Conservation (phyloP, 1,140 invertebrate species). For the Melipona quadrifasciata region DNA sequence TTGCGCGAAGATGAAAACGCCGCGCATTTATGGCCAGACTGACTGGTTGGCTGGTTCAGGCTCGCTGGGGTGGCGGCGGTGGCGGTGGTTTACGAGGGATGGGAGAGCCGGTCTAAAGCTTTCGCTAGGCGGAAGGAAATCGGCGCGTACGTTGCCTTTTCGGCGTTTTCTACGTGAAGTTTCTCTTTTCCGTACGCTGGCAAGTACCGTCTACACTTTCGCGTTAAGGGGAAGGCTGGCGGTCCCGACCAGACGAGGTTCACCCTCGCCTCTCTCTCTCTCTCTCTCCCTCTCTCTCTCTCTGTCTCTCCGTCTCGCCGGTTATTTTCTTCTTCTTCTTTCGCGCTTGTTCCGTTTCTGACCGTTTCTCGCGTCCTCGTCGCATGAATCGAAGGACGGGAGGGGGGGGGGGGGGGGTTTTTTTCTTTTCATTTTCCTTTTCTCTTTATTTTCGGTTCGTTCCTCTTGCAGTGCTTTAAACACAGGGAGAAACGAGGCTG, state of each 20-base stretch:
- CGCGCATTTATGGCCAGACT: conserved; percentile 40
- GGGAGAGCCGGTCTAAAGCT: conserved; percentile 62
- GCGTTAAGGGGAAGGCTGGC: conserved; percentile 62
- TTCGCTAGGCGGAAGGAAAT: conserved; percentile 60
- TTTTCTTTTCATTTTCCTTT: background rate
- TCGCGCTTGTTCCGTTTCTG: background rate
- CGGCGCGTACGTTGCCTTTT: conserved; percentile 61
- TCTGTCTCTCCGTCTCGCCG: too few relatives aligned
- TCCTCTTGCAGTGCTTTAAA: conserved; percentile 61
- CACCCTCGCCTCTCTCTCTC: conserved; percentile 17
- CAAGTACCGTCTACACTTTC: conserved; percentile 58
- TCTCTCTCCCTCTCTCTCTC: background rate
- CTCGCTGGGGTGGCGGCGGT: background rate
- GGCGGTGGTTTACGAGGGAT: conserved; percentile 5
- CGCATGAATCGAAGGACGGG: too few relatives aligned
- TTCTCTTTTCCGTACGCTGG: conserved; percentile 46
- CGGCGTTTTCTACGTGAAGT: conserved; percentile 52
- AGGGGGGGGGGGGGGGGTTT: too few relatives aligned
- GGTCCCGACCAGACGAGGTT: conserved; percentile 47
- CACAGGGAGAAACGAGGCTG: conserved; percentile 71
- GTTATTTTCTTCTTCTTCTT: background rate
- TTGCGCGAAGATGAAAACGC: conserved; percentile 52
- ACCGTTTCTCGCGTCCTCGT: conserved; percentile 9
- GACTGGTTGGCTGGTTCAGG: conserved; percentile 30
- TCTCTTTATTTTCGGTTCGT: background rate